Evolutionary conservation across 1,140 invertebrate genomes (phyloP).

Genomic region (Triops cancriformis): DNA sequence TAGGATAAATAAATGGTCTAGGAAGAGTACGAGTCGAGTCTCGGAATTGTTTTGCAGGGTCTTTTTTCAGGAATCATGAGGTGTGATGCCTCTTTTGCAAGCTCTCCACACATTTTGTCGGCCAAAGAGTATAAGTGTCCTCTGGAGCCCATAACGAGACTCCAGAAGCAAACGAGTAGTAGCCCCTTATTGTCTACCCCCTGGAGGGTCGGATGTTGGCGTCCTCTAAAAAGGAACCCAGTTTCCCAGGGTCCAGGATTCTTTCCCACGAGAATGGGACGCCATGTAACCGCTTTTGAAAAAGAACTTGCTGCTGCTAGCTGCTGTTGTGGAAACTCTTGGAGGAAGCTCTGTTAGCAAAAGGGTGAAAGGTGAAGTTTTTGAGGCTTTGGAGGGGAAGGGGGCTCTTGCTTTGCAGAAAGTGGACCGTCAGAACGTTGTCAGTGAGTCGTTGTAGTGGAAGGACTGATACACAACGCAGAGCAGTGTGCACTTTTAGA

Average conservation of each 20-base stretch:
- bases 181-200: constrained; percentile 8
- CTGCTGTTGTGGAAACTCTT: background rate
- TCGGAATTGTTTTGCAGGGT: background rate
- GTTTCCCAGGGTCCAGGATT: constrained; percentile 4
- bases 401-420: background rate
- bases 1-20: background rate
- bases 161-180: background rate
- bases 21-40: background rate
- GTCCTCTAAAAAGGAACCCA: constrained; percentile 9
- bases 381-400: background rate
- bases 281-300: background rate
- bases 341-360: background rate
- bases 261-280: constrained; percentile 9
- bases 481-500: background rate
- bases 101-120: background rate
- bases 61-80: background rate
- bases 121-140: background rate
- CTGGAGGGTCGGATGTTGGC: constrained; percentile 8
- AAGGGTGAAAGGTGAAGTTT: constrained; percentile 5
- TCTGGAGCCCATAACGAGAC: background rate
- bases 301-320: background rate
- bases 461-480: background rate
- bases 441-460: background rate
- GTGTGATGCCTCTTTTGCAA: background rate
- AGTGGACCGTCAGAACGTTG: background rate